These are phyloP conservation scores for Labrus mixtus DNA, from an alignment of 2,113 vertebrate species.

Conservation along the genomic window DNA sequence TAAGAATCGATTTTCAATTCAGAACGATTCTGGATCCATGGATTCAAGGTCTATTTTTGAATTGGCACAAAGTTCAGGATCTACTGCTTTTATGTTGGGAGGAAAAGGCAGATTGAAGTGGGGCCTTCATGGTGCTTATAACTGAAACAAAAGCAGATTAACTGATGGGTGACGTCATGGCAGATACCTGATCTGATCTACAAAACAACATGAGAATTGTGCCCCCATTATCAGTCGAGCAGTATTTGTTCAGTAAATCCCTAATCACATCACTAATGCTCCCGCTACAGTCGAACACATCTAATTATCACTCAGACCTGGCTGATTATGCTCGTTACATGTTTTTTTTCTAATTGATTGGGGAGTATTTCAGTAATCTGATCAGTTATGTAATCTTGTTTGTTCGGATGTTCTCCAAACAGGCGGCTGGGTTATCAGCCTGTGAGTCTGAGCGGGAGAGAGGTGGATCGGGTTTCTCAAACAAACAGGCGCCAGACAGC, in stretches of 20 bases:
- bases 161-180: neutral
- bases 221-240: neutral
- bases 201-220: neutral
- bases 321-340: slow-evolving; percentile 6
- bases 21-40: too few relatives aligned
- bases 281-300: slow-evolving; percentile 19
- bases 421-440: slow-evolving; percentile 1
- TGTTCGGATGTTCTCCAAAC: slow-evolving; percentile 6
- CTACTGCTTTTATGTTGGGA: too few relatives aligned
- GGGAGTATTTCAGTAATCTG: slow-evolving; percentile 32
- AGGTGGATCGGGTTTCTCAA: slow-evolving; percentile 5
- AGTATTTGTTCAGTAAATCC: neutral
- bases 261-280: slow-evolving; percentile 33
- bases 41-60: too few relatives aligned
- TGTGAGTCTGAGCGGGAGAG: neutral
- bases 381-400: slow-evolving; percentile 46
- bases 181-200: slow-evolving; percentile 16
- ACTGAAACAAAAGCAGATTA: neutral
- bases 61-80: too few relatives aligned
- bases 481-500: neutral
- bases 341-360: slow-evolving; percentile 55
- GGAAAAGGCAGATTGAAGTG: too few relatives aligned
- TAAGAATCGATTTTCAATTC: too few relatives aligned
- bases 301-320: slow-evolving; percentile 26
- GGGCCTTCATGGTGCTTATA: too few relatives aligned